phyloP scores from a whole-genome alignment of 2,797 vertebrate species.

The Eulemur mongoz region DNA sequence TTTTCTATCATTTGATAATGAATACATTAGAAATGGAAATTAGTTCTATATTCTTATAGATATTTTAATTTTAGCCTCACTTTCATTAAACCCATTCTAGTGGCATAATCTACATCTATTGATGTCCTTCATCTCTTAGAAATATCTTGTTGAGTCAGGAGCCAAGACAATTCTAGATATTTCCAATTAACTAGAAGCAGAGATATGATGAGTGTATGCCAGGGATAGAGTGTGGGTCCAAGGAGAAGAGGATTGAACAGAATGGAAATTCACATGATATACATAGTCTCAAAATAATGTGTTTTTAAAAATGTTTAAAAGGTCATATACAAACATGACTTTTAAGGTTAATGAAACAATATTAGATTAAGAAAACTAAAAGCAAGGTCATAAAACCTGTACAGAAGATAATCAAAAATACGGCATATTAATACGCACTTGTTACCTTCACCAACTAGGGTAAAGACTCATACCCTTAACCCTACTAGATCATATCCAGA shows the following conservation, averaged over 20 bases:
- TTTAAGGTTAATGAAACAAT: neutral
- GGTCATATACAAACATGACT: neutral
- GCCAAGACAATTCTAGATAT: neutral
- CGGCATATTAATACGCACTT: neutral
- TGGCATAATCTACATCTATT: neutral
- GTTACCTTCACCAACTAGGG: neutral
- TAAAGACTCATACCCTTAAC: neutral
- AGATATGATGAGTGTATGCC: neutral
- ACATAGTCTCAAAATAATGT: neutral
- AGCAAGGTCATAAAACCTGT: neutral
- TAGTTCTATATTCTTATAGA: neutral
- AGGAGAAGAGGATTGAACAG: neutral
- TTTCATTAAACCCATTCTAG: neutral
- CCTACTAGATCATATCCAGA: neutral
- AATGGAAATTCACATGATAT: neutral
- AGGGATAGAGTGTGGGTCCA: neutral
- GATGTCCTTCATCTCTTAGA: neutral
- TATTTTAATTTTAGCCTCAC: neutral
- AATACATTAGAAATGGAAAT: neutral
- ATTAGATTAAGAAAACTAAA: neutral
- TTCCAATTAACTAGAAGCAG: neutral
- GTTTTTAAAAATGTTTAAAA: neutral
- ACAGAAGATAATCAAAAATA: neutral
- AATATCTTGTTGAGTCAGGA: neutral
- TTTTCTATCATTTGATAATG: neutral